Percentiles rank a stretch among this genome's conserved stretches.
These are phyloP conservation scores for Nettapus auritus DNA, from an alignment of 2,113 vertebrate genomes.

Conservation along the genomic window DNA sequence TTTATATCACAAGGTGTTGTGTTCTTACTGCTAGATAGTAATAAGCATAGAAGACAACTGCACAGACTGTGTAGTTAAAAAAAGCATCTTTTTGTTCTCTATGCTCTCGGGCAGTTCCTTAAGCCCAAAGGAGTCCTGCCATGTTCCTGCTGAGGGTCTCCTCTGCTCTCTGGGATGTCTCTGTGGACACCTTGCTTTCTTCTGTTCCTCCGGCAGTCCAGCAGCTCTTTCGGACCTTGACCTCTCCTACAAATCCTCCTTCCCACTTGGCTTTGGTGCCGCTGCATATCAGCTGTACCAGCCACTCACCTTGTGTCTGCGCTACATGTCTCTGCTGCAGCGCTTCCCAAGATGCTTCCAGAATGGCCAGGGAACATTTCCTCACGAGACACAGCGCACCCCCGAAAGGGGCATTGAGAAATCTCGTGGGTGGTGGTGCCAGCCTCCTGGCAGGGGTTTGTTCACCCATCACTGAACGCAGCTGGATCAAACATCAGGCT, in stretches of 20 bases:
- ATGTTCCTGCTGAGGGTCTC: not conserved
- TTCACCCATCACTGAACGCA: no score
- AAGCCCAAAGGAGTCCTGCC: not conserved
- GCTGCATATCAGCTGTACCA: not conserved
- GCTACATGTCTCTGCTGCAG: not conserved
- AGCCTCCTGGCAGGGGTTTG: no score
- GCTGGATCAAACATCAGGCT: no score
- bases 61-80: not conserved
- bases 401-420: not conserved
- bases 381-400: not conserved
- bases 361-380: rapidly evolving
- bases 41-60: not conserved
- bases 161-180: not conserved
- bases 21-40: not conserved
- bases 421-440: no score
- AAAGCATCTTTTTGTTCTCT: not conserved
- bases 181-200: not conserved
- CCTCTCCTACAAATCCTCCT: not conserved
- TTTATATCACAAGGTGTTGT: not conserved
- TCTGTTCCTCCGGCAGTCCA: not conserved
- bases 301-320: rapidly evolving
- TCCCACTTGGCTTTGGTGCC: not conserved
- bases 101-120: not conserved
- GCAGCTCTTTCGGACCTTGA: no score
- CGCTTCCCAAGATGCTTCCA: not conserved